Evolutionary conservation across 2,797 vertebrate species (phyloP), one percentile per base, ranked within the genome.

Genomic region (Petrocephalus sullivani): DNA sequence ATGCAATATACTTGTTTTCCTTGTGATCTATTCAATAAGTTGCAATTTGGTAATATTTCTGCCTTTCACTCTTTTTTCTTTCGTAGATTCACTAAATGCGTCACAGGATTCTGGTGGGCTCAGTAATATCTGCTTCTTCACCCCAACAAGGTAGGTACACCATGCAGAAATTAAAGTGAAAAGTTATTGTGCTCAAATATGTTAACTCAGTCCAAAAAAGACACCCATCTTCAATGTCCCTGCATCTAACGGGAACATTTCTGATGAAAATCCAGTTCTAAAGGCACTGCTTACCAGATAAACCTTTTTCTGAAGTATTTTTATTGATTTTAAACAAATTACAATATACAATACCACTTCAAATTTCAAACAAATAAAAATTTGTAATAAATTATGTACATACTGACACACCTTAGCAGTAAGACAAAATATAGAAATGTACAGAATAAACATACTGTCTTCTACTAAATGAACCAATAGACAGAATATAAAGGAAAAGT

Each of bases 91-190:
- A 89, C 89, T 96, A 54, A 96, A 95, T 58, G 94, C 94, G 0
- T 96, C 95, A 0, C 96, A 96, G 81, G 95, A 96, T 33, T 96
- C 95, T 0, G 94, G 94, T 14, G 94, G 95, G 16, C 94, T 96
- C 84, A 96, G 95, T 87, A 96, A 95, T 56, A 96, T 96, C 89
- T 95, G 95, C 89, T 96, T 96, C 93, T 96, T 96, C 86, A 91
- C 94, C 33, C 95, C 95, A 23, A 91, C 95, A 0, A 93, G 90
- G 92, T 93, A 91, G 53, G 87, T 37, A 58, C 54, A 58, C 1
- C 53, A 85, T 83, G 81, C 46, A 46, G 71, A 9, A 37, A n/a
- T 78, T n/a, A 46, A 37, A 78, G 16, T 78, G 33, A 41, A 46
- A 78, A 3, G 0, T 41, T 19, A n/a, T 6, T 78, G 33, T 46